Conservation (phyloP, 2,888 invertebrate genomes). For the Uloborus plumipes region DNA sequence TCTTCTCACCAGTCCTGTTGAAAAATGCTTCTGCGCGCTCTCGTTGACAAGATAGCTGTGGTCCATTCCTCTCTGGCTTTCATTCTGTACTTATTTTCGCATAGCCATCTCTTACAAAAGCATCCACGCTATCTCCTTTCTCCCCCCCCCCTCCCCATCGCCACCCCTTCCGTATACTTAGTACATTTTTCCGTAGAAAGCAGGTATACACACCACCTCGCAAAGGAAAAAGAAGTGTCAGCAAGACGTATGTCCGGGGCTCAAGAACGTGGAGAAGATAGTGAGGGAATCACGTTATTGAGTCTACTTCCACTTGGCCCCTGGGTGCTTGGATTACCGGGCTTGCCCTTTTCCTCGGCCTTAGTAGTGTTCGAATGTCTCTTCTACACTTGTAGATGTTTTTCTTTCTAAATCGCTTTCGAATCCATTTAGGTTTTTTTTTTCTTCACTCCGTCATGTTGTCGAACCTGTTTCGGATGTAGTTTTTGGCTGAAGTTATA, state of each 20-base stretch:
- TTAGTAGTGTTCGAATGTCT: background rate
- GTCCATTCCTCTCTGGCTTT: conserved; percentile 19
- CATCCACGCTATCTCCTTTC: conserved; percentile 9
- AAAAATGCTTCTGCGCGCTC: conserved; percentile 27
- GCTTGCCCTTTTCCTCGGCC: background rate
- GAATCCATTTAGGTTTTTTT: too few relatives aligned
- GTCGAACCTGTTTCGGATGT: too few relatives aligned
- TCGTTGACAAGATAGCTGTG: conserved; percentile 47
- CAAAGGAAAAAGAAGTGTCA: conserved; percentile 36
- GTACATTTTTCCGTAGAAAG: conserved; percentile 14
- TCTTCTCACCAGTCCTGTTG: conserved; percentile 16
- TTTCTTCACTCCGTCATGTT: too few relatives aligned
- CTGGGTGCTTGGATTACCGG: conserved; percentile 47
- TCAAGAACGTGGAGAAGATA: conserved; percentile 28
- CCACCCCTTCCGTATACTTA: background rate
- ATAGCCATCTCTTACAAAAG: background rate
- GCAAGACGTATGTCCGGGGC: conserved; percentile 52
- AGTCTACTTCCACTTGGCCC: conserved; percentile 54
- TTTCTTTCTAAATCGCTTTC: too few relatives aligned
- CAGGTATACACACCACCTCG: background rate
- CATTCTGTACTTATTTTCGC: conserved; percentile 23
- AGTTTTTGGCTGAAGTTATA: too few relatives aligned
- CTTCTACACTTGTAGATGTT: too few relatives aligned
- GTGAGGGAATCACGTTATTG: conserved; percentile 46
- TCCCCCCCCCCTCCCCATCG: too few relatives aligned